These are phyloP conservation scores for Aphelocoma californica DNA, from an alignment of 2,797 vertebrate species.

Conservation along the genomic window DNA sequence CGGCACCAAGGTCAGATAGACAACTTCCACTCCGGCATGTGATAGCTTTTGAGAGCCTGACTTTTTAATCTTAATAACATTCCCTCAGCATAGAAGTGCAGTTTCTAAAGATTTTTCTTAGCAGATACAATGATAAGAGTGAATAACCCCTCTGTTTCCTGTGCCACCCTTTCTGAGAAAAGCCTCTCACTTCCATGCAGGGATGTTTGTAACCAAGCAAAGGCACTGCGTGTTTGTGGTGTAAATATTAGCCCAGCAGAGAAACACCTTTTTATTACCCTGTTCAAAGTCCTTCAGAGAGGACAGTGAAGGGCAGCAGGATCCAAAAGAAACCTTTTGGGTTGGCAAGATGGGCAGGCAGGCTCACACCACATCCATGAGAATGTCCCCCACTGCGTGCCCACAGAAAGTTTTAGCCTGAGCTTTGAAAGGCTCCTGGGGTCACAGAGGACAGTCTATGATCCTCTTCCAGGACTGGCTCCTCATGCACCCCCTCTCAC, in stretches of 20 bases:
- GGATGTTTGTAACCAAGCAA: slow-evolving; percentile 49
- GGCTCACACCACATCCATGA: rapidly evolving
- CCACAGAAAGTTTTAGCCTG: neutral
- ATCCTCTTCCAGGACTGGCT: neutral
- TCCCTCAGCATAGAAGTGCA: rapidly evolving
- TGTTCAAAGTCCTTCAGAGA: slow-evolving; percentile 1
- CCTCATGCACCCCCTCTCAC: neutral
- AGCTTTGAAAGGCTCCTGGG: neutral
- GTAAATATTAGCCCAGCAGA: slow-evolving; percentile 57
- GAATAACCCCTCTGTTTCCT: neutral
- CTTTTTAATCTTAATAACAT: neutral
- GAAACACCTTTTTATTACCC: slow-evolving; percentile 25
- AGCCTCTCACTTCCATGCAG: neutral
- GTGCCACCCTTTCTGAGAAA: slow-evolving; percentile 1
- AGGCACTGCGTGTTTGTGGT: slow-evolving; percentile 19
- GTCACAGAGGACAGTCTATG: neutral
- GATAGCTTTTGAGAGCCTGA: neutral
- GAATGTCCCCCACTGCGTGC: rapidly evolving
- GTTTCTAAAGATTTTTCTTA: neutral
- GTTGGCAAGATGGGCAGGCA: neutral
- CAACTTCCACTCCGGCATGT: neutral
- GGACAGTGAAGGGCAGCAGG: neutral
- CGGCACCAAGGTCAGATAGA: neutral
- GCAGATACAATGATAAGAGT: neutral
- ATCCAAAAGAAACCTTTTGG: neutral